Percentiles rank a stretch among this genome's conserved stretches.
Evolutionary conservation across 1,140 invertebrate genomes (phyloP).

Genomic region (Hyphantria cunea): DNA sequence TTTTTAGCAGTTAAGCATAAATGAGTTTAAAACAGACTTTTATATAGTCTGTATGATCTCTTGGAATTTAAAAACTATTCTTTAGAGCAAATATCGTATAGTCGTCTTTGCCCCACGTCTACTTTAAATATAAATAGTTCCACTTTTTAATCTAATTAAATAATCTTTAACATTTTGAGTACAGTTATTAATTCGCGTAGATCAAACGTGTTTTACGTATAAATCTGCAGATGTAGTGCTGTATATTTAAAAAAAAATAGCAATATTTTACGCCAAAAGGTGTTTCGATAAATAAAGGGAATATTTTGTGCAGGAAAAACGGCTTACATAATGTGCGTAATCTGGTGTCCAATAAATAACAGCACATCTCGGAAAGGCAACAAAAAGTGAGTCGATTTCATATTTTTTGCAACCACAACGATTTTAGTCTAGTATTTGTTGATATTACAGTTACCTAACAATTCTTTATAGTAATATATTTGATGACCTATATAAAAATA

Average conservation of each 20-base stretch:
- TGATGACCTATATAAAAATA: no score
- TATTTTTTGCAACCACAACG: conserved; percentile 29
- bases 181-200: no score
- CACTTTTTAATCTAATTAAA: no score
- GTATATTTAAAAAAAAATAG: neutral
- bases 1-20: conserved; percentile 2
- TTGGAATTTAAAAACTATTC: no score
- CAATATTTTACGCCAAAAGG: conserved; percentile 18
- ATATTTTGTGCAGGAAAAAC: conserved; percentile 25
- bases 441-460: conserved; percentile 20
- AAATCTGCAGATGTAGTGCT: no score
- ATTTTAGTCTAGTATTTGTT: conserved; percentile 11
- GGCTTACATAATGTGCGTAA: conserved; percentile 29
- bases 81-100: no score
- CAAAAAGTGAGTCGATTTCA: conserved; percentile 28
- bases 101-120: no score
- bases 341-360: conserved; percentile 30
- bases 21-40: conserved; percentile 3
- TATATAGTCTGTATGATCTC: conserved; percentile 4
- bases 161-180: no score
- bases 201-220: no score
- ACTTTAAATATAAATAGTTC: no score
- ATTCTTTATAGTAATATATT: conserved; percentile 12
- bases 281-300: conserved; percentile 17
- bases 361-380: conserved; percentile 20